A percentile compares a stretch with the other conserved stretches of the same genome.
Evolutionary conservation across 35 echinoderm and acorn worm genomes (phyloP).

Genomic region (Holothuria glaberrima): DNA sequence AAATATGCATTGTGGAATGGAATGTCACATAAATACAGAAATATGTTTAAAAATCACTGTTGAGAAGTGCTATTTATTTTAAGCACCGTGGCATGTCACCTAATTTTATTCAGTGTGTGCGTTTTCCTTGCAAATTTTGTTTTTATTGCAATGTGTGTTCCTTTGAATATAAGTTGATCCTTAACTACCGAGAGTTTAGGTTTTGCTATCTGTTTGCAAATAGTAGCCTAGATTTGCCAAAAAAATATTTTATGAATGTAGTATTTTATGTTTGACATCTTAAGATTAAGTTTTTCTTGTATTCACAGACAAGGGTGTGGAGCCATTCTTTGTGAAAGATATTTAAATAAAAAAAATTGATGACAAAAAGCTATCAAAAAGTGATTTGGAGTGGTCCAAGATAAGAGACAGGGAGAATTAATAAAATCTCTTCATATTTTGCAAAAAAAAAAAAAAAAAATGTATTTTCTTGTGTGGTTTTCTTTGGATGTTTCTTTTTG

Average conservation of each 20-base stretch:
- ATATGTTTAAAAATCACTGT: too few species aligned
- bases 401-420: conserved; percentile 42
- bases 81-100: too few species aligned
- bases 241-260: conserved; percentile 12
- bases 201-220: too few species aligned
- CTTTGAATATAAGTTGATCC: too few species aligned
- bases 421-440: conserved; percentile 26
- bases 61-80: too few species aligned
- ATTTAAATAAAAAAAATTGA: too few species aligned
- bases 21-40: too few species aligned
- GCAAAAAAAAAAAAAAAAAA: not conserved
- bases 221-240: conserved; percentile 42
- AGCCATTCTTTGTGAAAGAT: conserved; percentile 31
- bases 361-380: not conserved
- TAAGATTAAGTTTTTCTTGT: conserved; percentile 8
- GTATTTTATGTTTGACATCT: conserved; percentile 15
- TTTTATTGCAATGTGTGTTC: too few species aligned
- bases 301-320: conserved; percentile 35
- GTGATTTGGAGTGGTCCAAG: conserved; percentile 9
- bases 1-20: too few species aligned
- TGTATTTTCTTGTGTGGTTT: not conserved
- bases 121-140: too few species aligned
- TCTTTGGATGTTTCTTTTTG: not conserved
- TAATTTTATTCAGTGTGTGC: too few species aligned
- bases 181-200: too few species aligned